Evolutionary conservation across 2,888 invertebrate genomes (phyloP), one percentile per base, ranked within the genome.

Genomic region (Lycophotia porphyrea): DNA sequence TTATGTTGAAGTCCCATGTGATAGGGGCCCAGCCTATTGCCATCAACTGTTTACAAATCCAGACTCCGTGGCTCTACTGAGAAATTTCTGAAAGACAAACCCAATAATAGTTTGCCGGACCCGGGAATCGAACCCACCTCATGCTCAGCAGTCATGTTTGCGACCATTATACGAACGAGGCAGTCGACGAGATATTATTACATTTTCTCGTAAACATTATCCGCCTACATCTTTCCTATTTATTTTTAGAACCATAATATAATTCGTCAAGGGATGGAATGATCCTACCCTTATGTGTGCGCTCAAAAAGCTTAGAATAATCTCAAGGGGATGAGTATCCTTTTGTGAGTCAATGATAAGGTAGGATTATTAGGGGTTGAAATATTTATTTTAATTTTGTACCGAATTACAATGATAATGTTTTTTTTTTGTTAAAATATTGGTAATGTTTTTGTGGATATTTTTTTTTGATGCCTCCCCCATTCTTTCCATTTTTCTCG

Each of bases 321-420:
- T 77, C 78, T 70, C 82, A 71, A 82, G 66, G 55, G 82, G 44
- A 55, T 31, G 27, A 39, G 21, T 24, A 31, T 27, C 72, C 72
- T 39, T 70, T 81, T 70, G 55, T 44, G 58, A 69, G 77, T 73
- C 67, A 34, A 82, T 67, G 65, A 67, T 63, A 80, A n/a, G 74
- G 42, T 24, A 21, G 83, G 79, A 69, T 78, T 83, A 78, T 71
- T 47, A 31, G 0, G 49, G 65, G 49, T 49, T 83, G 5, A 72
- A 67, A 68, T 68, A 42, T 78, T 47, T 65, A 71, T 82, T 55
- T 24, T 21, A 49, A 58, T 71, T 36, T 60, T 44, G 31, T 71
- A 24, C 15, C 27, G 31, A 34, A 66, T 76, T 31, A 55, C 15
- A n/a, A 8, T 49, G 18, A 24, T 2, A n/a, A 52, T 44, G 11